Evolutionary conservation across 2,113 vertebrate species (phyloP), one percentile per base, ranked within the genome.

Genomic region (Brachypodius melanocephalos): DNA sequence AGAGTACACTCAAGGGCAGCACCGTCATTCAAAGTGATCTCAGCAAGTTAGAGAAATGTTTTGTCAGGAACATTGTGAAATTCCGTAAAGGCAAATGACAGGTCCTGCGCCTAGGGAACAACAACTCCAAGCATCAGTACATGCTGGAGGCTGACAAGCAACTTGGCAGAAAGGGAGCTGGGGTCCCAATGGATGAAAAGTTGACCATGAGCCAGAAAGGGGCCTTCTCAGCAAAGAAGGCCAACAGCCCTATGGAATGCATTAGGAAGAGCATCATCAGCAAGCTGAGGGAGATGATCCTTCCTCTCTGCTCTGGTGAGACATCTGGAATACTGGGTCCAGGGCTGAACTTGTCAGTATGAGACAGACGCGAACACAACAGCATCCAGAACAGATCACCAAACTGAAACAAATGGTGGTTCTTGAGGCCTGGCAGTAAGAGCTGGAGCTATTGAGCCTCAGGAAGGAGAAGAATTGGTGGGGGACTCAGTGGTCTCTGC

Each of bases 1-100:
- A 1, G 24, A 4, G 26, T 15, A 68, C 9, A 2, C 31, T 61
- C 6, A 7, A 52, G 6, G 29, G 20, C 26, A 72, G 15, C 1
- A 0, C 3, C 49, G 51, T 32, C 51, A 25, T 51, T 49, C 18
- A 38, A 66, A 48, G 17, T 4, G 6, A 73, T 28, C 36, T 80
- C 67, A 63, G 24, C 32, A 83, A 73, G 16, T 5, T 13, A 13
- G 48, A 82, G 19, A 38, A 92, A 76, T 4, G 8, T 45, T 55
- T 32, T 52, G 68, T n/a, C 26, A 52, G 19, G 8, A 80, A 65
- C 13, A 28, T 0, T 1, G 2, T 32, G 24, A 83, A 76, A 57
- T 52, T 83, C n/a, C 80, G 31, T 9, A 24, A 34, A 86, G 61
- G 36, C 16, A 80, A 68, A 72, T 0, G 2, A 38, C 15, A 67